A percentile compares a stretch with the other conserved stretches of the same genome.
phyloP scores from a whole-genome alignment of 1,140 invertebrate genomes.

The Homalodisca vitripennis region DNA sequence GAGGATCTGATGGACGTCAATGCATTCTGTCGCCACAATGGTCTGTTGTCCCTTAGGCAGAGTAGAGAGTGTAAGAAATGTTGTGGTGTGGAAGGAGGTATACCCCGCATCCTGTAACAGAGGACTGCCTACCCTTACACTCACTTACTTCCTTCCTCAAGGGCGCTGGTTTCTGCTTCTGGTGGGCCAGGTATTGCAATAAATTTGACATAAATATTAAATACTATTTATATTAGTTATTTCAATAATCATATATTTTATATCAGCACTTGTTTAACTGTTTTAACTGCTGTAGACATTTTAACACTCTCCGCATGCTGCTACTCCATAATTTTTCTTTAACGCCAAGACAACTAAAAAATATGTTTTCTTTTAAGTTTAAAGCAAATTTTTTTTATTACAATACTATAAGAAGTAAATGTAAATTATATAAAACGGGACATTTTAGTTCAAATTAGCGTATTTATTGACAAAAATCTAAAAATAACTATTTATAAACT shows the following conservation, averaged over 20 bases:
- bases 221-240: not conserved
- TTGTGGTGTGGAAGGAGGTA: conserved; percentile 77
- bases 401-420: no score
- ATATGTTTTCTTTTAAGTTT: not conserved
- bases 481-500: no score
- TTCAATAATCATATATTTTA: not conserved
- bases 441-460: no score
- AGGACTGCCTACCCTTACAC: conserved; percentile 34
- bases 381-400: not conserved
- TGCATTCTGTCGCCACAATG: conserved; percentile 65
- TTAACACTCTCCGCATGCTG: no score
- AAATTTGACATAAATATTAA: conserved; percentile 10
- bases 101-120: conserved; percentile 54
- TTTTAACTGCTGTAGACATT: no score
- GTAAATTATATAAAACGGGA: no score
- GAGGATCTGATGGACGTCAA: conserved; percentile 69
- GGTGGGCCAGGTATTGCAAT: conserved; percentile 61
- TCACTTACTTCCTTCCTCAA: conserved; percentile 48
- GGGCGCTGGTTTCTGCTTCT: conserved; percentile 70
- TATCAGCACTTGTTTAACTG: not conserved
- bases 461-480: no score
- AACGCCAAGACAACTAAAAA: not conserved
- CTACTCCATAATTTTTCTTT: no score
- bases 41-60: conserved; percentile 62
- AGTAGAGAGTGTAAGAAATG: conserved; percentile 58